Conservation (phyloP, 2,888 invertebrate species). For the Polydesmus complanatus region DNA sequence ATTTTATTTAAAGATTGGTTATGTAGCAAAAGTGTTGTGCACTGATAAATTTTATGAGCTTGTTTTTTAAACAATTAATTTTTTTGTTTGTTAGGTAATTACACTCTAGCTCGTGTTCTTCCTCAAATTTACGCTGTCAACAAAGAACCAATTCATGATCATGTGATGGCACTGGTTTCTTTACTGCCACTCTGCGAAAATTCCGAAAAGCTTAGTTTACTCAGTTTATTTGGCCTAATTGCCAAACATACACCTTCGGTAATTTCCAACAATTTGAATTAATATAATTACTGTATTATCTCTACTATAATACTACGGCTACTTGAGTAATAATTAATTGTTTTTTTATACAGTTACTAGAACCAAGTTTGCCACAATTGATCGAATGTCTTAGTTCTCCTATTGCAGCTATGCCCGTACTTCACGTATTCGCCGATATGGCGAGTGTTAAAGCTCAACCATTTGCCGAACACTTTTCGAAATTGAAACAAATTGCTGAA, state of each 20-base stretch:
- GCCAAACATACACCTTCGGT: slow-evolving; percentile 65
- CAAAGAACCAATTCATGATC: slow-evolving; percentile 68
- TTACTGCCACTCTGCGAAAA: slow-evolving; percentile 69
- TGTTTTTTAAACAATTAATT: too few species aligned
- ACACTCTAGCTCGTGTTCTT: slow-evolving; percentile 69
- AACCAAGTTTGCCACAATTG: slow-evolving; percentile 66
- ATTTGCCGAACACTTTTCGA: slow-evolving; percentile 54
- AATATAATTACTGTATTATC: too few species aligned
- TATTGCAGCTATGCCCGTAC: slow-evolving; percentile 46
- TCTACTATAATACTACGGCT: background rate
- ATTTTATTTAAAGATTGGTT: too few species aligned
- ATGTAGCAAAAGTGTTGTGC: too few species aligned
- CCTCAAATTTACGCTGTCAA: slow-evolving; percentile 82
- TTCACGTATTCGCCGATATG: slow-evolving; percentile 61
- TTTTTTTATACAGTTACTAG: slow-evolving; percentile 45
- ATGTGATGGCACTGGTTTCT: slow-evolving; percentile 65
- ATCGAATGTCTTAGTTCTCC: slow-evolving; percentile 55
- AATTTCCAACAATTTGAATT: too few species aligned
- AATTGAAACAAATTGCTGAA: slow-evolving; percentile 43
- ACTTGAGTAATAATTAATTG: background rate
- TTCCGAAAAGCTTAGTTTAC: slow-evolving; percentile 68
- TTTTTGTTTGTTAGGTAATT: slow-evolving; percentile 57
- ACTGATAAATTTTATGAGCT: too few species aligned
- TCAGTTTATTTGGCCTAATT: slow-evolving; percentile 67
- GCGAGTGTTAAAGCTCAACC: slow-evolving; percentile 53